Conservation (phyloP, 2,888 invertebrate species). For the Chromoteleia sp. region DNA sequence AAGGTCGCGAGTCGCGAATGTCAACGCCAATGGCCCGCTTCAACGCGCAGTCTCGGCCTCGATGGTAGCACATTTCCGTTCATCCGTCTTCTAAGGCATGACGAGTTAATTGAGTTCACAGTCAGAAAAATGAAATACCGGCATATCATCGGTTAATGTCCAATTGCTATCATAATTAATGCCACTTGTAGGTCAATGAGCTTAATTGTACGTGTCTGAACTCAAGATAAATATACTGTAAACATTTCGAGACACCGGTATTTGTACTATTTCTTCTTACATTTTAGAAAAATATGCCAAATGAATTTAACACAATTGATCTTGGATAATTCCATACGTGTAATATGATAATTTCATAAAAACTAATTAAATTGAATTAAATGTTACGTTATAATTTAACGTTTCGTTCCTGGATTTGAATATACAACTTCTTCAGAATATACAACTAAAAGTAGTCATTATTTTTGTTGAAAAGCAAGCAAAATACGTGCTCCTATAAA, state of each 20-base stretch:
- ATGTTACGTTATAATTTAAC: too few relatives aligned
- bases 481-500: too few relatives aligned
- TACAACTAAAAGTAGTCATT: too few relatives aligned
- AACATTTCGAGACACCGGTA: not conserved
- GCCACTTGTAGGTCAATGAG: not conserved
- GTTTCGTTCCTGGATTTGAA: too few relatives aligned
- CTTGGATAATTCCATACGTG: too few relatives aligned
- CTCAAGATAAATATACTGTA: not conserved
- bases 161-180: not conserved
- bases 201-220: not conserved
- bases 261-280: too few relatives aligned
- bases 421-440: too few relatives aligned
- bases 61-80: conserved; percentile 44
- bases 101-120: conserved; percentile 31
- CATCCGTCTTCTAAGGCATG: conserved; percentile 32
- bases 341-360: too few relatives aligned
- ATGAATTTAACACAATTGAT: too few relatives aligned
- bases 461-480: too few relatives aligned
- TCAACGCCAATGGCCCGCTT: conserved; percentile 16
- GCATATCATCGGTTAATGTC: not conserved
- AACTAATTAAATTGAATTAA: too few relatives aligned
- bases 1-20: conserved; percentile 55
- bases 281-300: too few relatives aligned
- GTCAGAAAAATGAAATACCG: conserved; percentile 15
- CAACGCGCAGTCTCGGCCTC: conserved; percentile 35